phyloP scores from a whole-genome alignment of 2,888 invertebrate genomes.

The Oxytorus armatus region DNA sequence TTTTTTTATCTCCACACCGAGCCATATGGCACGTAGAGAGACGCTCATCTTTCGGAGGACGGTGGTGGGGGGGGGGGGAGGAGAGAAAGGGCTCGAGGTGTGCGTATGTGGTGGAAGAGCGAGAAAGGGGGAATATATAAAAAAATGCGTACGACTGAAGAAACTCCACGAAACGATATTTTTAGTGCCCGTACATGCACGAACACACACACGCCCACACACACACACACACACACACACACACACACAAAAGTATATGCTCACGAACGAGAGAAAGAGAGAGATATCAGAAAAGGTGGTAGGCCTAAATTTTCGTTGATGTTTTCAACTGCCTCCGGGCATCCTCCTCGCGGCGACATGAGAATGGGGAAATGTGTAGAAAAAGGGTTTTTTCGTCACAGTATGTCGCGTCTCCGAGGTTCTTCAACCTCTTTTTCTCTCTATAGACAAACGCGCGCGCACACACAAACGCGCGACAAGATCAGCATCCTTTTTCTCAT shows the following conservation, averaged over 20 bases:
- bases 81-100: slow-evolving; percentile 41
- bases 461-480: not conserved
- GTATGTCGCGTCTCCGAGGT: slow-evolving; percentile 25
- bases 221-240: not conserved
- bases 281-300: slow-evolving; percentile 50
- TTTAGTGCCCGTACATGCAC: slow-evolving; percentile 48
- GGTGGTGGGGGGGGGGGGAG: slow-evolving; percentile 2
- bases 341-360: slow-evolving; percentile 35
- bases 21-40: slow-evolving; percentile 77
- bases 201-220: not conserved
- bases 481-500: slow-evolving; percentile 2
- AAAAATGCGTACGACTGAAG: slow-evolving; percentile 60
- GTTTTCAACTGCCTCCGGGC: slow-evolving; percentile 23
- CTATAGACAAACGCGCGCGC: not conserved
- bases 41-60: slow-evolving; percentile 69
- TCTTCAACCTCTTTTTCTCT: slow-evolving; percentile 8
- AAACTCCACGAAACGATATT: slow-evolving; percentile 64
- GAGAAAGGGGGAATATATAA: slow-evolving; percentile 54
- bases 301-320: slow-evolving; percentile 48
- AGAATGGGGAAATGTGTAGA: slow-evolving; percentile 48
- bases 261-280: slow-evolving; percentile 26
- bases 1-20: slow-evolving; percentile 63
- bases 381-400: slow-evolving; percentile 60
- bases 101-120: slow-evolving; percentile 19
- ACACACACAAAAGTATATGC: too few relatives aligned